A percentile compares a stretch with the other conserved stretches of the same genome.
These are phyloP conservation scores for Amniataba percoides DNA, from an alignment of 2,797 vertebrate species.

Conservation along the genomic window DNA sequence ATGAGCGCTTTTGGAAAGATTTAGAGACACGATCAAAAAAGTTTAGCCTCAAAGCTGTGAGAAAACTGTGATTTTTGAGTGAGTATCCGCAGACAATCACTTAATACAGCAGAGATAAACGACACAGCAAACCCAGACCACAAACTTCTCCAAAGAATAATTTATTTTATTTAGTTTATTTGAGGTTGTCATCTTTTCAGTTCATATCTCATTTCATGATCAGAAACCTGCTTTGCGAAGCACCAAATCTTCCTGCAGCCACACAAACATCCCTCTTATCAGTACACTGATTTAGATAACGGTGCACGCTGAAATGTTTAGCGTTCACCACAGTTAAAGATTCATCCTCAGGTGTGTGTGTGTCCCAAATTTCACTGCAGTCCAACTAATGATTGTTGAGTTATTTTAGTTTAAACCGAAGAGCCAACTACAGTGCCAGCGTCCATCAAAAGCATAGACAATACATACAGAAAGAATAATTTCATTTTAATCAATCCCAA, in stretches of 20 bases:
- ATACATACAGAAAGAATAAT: no score
- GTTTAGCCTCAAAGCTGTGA: slow-evolving; percentile 1
- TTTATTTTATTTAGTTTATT: neutral
- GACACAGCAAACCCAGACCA: neutral
- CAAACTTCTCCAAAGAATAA: neutral
- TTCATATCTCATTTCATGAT: neutral
- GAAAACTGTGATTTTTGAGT: neutral
- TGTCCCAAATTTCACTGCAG: neutral
- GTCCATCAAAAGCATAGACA: neutral
- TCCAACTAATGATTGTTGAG: neutral
- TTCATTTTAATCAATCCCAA: neutral
- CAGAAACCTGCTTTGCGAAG: neutral
- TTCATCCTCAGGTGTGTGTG: no score
- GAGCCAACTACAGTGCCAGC: no score
- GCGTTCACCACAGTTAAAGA: no score
- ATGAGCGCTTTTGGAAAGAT: neutral
- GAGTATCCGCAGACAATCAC: neutral
- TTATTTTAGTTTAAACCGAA: no score
- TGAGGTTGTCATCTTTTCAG: neutral
- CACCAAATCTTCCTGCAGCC: neutral
- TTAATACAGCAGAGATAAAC: neutral
- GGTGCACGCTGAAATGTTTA: neutral
- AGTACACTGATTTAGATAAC: neutral
- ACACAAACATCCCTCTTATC: neutral
- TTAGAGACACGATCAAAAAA: slow-evolving; percentile 25